Base-by-base conservation (phyloP, 2,888 invertebrate species). In the Melanophora roralis region DNA sequence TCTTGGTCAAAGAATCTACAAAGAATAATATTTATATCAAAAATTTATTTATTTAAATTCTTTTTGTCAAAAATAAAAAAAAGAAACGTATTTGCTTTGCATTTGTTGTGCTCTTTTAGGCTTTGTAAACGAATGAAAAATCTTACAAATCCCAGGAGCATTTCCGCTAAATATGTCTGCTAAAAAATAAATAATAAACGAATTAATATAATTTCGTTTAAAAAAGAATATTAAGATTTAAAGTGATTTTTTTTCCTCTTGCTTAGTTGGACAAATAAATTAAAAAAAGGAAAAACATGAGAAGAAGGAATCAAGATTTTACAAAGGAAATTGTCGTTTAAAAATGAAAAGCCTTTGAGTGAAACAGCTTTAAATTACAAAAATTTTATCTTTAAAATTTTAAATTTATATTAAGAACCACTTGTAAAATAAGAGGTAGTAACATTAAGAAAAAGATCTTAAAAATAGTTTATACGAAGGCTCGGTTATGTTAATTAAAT, bases 121-220 rank as follows among this genome's bases (percentile, higher is more conserved):
- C 19, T 4, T 19, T 32, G 19, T 14, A 21, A 60, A 43, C 43
- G 62, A 40, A 21, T 9, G 27, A n/a, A 36, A 47, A 59, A 43
- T 23, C 14, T 5, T 43, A 43, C 14, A 59, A 67, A 43, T 74
- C 68, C 75, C 75, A 38, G 1, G 32, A 69, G 75, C 75, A 75
- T 68, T 62, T 75, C 62, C 75, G 51, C 62, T 69, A 47, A 75
- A 53, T 38, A 45, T 60, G 38, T 36, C 43, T 68, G 47, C 14
- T 12, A 21, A 55, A 55, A 59, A 57, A 57, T 40, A 57, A 67
- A 59, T 59, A 67, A 74, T 62, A 51, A 53, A 72, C 32, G 14
- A 47, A 73, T 40, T 57, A 38, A 27, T 27, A 27, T 27, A 64
- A 49, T 65, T 73, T 47, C 5, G 38, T 40, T 59, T 27, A 49